Conservation (phyloP, 2,113 vertebrate species). For the Gadus macrocephalus region DNA sequence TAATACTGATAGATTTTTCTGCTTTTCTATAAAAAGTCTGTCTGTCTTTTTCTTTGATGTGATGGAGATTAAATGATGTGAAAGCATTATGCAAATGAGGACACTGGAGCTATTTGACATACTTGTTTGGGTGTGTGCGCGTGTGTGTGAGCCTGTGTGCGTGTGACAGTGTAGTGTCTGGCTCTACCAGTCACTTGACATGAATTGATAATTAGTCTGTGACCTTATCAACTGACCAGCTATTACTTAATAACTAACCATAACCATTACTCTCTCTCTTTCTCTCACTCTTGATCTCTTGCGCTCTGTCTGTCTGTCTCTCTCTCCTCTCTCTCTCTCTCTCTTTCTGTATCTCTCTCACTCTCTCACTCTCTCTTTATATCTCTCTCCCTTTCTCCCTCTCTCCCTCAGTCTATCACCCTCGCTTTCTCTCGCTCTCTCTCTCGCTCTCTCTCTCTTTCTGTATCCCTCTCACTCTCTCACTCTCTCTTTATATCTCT, state of each 20-base stretch:
- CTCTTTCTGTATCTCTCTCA: neutral
- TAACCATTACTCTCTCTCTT: neutral
- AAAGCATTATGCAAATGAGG: neutral
- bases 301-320: neutral
- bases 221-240: too few species aligned
- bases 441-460: slow-evolving; percentile 27
- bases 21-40: neutral
- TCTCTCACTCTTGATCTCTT: neutral
- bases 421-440: neutral
- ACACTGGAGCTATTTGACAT: neutral
- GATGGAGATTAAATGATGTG: neutral
- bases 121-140: neutral
- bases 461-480: slow-evolving; percentile 44
- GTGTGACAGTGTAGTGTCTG: neutral
- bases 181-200: neutral
- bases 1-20: neutral
- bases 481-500: neutral
- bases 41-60: neutral
- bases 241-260: neutral
- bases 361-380: slow-evolving; percentile 4
- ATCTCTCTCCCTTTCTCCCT: neutral
- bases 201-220: too few species aligned
- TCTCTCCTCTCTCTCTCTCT: slow-evolving; percentile 14
- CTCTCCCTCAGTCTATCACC: neutral
- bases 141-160: neutral